Conservation (phyloP, 2,888 invertebrate genomes). For the Podabrus alpinus region DNA sequence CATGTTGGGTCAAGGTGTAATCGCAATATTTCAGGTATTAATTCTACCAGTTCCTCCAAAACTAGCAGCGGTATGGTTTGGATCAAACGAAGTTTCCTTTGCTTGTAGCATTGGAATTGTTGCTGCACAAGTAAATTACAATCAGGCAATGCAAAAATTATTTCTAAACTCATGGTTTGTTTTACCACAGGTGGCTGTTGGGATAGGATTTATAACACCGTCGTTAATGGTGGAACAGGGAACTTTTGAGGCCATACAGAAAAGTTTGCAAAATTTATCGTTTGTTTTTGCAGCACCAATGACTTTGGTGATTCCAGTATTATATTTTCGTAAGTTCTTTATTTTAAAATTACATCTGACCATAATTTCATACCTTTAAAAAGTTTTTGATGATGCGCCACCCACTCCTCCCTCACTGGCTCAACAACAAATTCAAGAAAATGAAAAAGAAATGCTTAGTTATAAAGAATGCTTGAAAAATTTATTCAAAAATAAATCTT, state of each 20-base stretch:
- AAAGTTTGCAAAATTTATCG: slow-evolving; percentile 48
- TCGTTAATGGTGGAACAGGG: slow-evolving; percentile 61
- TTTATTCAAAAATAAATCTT: background rate
- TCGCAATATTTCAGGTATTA: slow-evolving; percentile 87
- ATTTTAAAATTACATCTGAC: background rate
- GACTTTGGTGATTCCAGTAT: background rate
- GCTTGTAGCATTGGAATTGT: slow-evolving; percentile 98
- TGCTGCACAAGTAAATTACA: slow-evolving; percentile 17
- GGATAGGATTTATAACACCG: slow-evolving; percentile 75
- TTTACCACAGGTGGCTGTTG: slow-evolving; percentile 67
- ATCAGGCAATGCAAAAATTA: slow-evolving; percentile 56
- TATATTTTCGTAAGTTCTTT: background rate
- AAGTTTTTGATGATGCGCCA: background rate
- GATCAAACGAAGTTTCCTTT: slow-evolving; percentile 92
- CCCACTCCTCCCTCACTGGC: background rate
- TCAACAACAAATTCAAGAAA: background rate
- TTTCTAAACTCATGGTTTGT: background rate
- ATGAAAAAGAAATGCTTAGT: background rate
- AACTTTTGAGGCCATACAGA: slow-evolving; percentile 66
- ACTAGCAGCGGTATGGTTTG: slow-evolving; percentile 96
- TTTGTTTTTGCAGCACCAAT: background rate
- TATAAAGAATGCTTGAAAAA: background rate
- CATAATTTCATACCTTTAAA: background rate
- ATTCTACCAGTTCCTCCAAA: slow-evolving; percentile 88
- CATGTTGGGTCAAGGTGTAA: slow-evolving; percentile 85